Base-by-base conservation (phyloP, 2,888 invertebrate genomes). In the Drosophila prostipennis region DNA sequence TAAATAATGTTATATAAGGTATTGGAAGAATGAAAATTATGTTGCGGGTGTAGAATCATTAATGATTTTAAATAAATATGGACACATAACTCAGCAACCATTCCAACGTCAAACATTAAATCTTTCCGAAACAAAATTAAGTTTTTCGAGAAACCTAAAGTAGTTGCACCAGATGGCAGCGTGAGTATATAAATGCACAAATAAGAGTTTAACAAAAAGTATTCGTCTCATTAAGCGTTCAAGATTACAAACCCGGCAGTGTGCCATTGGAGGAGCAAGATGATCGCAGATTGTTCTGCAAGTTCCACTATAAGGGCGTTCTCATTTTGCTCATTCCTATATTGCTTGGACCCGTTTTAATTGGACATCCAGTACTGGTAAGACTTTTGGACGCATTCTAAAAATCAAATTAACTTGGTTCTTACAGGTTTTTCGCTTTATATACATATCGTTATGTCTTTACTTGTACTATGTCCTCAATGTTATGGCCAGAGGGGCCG, bases 251-350 rank as follows among this genome's bases (percentile, higher is more conserved):
- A 14, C 87, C 82, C 0, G 87, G 87, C 0, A 7, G 13, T 1
- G n/a, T 71, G 10, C 73, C 78, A 0, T 58, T 72, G 14, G 74
- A 64, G 5, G 73, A 72, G 37, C 74, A 74, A 26, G 64, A 85
- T 46, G 55, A 79, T 0, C 78, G 84, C 1, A 65, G 43, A 14
- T 10, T 23, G 7, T 87, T 85, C 40, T 87, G 46, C 5, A 70
- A 71, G 39, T 85, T 51, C 36, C 84, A 84, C 46, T 84, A 79
- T 16, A 84, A 87, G 42, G 84, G 84, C 1, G 16, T 69, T 1
- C 52, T 87, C 1, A 14, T 85, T 0, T 0, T 79, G 1, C 1
- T 77, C 0, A 59, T 87, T 42, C 84, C 84, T 0, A 0, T 87
- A 0, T 0, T 74, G 6, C 68, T 65, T 6, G 26, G 16, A 1